Evolutionary conservation across 2,797 vertebrate species (phyloP).

Genomic region (Lepus oiostolus): DNA sequence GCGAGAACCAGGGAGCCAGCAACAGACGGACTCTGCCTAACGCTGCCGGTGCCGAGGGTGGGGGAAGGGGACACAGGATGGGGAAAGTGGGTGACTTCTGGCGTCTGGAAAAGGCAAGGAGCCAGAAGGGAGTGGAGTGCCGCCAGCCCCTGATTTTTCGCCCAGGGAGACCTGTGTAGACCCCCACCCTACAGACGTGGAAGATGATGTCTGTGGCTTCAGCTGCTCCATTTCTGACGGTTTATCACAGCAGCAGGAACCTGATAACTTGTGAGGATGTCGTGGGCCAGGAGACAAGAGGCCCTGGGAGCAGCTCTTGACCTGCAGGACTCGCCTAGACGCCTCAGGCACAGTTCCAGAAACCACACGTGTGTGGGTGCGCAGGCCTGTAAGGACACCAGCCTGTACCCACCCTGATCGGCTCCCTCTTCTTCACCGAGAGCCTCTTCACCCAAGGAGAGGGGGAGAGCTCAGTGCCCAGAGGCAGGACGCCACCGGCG

Average conservation of each 20-base stretch:
- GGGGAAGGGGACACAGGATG: not conserved
- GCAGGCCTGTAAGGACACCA: accelerated
- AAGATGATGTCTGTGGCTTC: not conserved
- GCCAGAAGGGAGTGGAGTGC: not conserved
- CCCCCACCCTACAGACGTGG: not conserved
- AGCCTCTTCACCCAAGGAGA: not conserved
- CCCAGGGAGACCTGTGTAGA: accelerated
- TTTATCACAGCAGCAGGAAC: not conserved
- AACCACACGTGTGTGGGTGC: not conserved
- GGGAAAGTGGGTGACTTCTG: not conserved
- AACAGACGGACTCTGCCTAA: not conserved
- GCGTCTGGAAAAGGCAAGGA: not conserved
- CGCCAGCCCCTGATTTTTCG: not conserved
- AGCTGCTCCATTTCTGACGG: not conserved
- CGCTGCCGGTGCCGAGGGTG: not conserved
- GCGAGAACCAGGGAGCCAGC: not conserved
- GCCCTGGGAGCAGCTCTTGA: not conserved
- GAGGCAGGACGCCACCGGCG: not conserved
- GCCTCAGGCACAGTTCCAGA: not conserved
- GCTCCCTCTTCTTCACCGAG: not conserved
- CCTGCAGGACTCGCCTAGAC: not conserved
- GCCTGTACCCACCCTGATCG: not conserved
- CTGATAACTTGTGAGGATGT: not conserved
- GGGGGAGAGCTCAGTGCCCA: not conserved
- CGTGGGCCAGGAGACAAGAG: not conserved